These are phyloP conservation scores for Hippoglossus stenolepis DNA, from an alignment of 2,113 vertebrate species.

Conservation along the genomic window DNA sequence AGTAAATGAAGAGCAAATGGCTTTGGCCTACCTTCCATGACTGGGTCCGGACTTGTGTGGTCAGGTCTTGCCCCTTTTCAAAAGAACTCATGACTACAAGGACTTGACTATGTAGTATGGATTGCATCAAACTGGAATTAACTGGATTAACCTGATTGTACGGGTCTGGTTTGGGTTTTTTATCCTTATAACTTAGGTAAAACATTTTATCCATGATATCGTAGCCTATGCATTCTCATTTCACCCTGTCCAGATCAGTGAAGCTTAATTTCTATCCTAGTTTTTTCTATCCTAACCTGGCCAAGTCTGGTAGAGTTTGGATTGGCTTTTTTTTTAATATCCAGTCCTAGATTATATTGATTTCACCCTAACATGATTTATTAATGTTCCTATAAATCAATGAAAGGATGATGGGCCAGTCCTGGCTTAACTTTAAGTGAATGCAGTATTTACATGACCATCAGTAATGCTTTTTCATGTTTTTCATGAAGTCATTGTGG, in stretches of 20 bases:
- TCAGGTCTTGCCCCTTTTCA: conserved; percentile 8
- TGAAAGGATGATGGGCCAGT: no score
- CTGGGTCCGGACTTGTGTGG: neutral
- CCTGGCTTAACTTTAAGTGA: no score
- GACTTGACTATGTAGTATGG: conserved; percentile 3
- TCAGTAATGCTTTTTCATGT: neutral
- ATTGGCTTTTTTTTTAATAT: neutral
- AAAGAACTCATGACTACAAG: conserved; percentile 10
- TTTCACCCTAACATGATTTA: neutral
- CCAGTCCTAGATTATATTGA: neutral
- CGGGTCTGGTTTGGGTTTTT: conserved; percentile 19
- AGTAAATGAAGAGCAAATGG: neutral
- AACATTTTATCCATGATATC: neutral
- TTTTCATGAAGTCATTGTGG: neutral
- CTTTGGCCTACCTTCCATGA: neutral
- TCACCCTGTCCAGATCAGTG: conserved; percentile 16
- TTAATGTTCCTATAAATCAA: no score
- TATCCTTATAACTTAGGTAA: conserved; percentile 10
- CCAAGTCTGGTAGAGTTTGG: neutral
- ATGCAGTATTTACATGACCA: no score
- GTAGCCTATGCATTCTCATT: conserved; percentile 21
- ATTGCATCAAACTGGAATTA: conserved; percentile 5
- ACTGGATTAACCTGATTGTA: conserved; percentile 18
- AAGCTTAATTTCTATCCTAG: conserved; percentile 1
- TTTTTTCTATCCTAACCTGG: conserved; percentile 14